These are phyloP conservation scores for Rhamnusium bicolor DNA, from an alignment of 2,888 invertebrate species.

Conservation along the genomic window DNA sequence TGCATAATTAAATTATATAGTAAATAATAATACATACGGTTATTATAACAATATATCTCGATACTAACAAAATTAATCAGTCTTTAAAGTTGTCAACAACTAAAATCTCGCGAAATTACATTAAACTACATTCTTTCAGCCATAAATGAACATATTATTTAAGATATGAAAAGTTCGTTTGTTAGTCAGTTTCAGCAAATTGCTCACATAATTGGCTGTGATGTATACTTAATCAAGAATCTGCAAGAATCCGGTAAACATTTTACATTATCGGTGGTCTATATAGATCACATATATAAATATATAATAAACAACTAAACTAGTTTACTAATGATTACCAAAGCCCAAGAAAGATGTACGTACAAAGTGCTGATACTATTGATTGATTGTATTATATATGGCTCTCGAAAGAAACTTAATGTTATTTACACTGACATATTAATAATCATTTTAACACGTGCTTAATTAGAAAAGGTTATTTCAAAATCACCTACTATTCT, in stretches of 20 bases:
- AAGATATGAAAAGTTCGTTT: no score
- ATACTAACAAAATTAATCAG: no score
- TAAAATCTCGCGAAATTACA: no score
- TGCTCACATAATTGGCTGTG: neutral
- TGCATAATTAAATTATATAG: no score
- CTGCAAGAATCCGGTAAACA: neutral
- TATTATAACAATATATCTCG: no score
- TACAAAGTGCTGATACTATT: neutral
- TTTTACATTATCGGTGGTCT: neutral
- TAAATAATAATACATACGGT: no score
- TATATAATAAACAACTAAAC: neutral
- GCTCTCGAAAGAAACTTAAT: neutral
- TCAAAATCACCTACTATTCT: constrained; percentile 7
- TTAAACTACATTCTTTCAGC: no score
- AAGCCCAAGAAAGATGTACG: neutral
- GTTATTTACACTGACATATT: neutral
- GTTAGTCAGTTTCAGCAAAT: no score
- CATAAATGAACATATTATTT: no score
- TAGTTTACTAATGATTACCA: neutral
- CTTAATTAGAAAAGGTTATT: constrained; percentile 20
- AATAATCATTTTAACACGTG: constrained; percentile 15
- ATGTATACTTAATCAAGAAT: neutral
- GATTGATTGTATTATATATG: neutral
- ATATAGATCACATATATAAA: neutral
- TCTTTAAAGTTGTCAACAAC: no score